Evolutionary conservation across 2,888 invertebrate genomes (phyloP).

Genomic region (Pachydiplax longipennis): DNA sequence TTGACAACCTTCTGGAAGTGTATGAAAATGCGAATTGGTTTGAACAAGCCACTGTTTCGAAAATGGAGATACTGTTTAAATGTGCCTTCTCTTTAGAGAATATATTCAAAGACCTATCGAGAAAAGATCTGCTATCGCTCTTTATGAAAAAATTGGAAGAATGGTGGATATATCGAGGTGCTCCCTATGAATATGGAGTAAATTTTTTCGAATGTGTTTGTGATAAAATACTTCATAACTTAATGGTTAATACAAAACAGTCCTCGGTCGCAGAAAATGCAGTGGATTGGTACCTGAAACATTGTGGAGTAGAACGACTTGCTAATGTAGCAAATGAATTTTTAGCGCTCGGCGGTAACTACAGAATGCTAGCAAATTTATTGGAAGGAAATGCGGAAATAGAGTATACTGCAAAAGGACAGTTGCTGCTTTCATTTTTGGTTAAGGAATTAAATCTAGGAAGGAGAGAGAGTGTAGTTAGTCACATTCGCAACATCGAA

Average conservation of each 20-base stretch:
- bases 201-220: conserved; percentile 59
- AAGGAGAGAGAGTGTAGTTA: neutral
- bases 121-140: neutral
- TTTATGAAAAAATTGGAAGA: conserved; percentile 59
- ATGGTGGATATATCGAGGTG: conserved; percentile 58
- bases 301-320: conserved; percentile 60
- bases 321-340: conserved; percentile 53
- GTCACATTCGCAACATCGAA: neutral
- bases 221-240: conserved; percentile 61
- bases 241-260: conserved; percentile 57
- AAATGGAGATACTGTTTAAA: conserved; percentile 57
- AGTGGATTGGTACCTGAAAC: conserved; percentile 60
- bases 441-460: conserved; percentile 49
- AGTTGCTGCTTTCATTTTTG: conserved; percentile 55
- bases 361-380: conserved; percentile 55
- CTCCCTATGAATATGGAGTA: conserved; percentile 53
- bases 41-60: conserved; percentile 60
- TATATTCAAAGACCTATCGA: conserved; percentile 62
- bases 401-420: conserved; percentile 53
- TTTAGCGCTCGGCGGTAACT: conserved; percentile 56
- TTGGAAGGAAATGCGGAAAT: conserved; percentile 50
- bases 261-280: conserved; percentile 58
- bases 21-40: conserved; percentile 64
- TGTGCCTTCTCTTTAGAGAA: conserved; percentile 64
- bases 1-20: conserved; percentile 62